These are phyloP conservation scores for Callipepla squamata DNA, from an alignment of 2,113 vertebrate species.

Conservation along the genomic window DNA sequence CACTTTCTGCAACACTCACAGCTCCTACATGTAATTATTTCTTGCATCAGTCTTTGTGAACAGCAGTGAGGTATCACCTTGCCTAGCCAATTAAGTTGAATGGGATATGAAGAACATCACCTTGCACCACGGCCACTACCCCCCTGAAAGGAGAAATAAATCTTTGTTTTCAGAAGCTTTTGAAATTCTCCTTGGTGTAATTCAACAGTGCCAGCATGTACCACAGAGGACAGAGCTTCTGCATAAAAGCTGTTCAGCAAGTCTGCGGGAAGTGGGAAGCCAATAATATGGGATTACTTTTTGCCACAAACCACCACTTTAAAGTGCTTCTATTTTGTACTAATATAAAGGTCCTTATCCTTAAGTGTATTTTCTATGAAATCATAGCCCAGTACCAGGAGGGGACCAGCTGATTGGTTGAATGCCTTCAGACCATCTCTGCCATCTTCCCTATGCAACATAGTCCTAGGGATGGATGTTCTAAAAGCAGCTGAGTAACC, in stretches of 20 bases:
- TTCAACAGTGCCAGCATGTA: neutral
- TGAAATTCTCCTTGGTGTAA: neutral
- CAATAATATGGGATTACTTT: neutral
- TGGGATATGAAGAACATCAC: neutral
- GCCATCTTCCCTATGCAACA: neutral
- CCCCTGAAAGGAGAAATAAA: neutral
- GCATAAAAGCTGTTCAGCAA: neutral
- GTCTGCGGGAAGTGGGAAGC: slow-evolving; percentile 31
- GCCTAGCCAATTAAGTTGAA: neutral
- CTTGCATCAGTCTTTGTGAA: neutral
- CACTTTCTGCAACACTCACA: neutral
- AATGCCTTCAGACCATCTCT: neutral
- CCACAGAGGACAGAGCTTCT: neutral
- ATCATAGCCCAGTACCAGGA: neutral
- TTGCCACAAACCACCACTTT: slow-evolving; percentile 13
- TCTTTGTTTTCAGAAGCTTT: neutral
- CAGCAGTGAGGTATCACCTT: neutral
- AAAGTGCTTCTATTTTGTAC: neutral
- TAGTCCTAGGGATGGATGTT: neutral
- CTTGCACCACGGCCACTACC: neutral
- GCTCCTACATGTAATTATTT: neutral
- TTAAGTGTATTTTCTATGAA: slow-evolving; percentile 1
- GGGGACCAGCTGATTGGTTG: neutral
- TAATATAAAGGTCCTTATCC: neutral
- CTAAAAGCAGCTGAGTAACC: neutral